A percentile compares a stretch with the other conserved stretches of the same genome.
Conservation (phyloP, 2,797 vertebrate genomes). For the Crocidura indochinensis region DNA sequence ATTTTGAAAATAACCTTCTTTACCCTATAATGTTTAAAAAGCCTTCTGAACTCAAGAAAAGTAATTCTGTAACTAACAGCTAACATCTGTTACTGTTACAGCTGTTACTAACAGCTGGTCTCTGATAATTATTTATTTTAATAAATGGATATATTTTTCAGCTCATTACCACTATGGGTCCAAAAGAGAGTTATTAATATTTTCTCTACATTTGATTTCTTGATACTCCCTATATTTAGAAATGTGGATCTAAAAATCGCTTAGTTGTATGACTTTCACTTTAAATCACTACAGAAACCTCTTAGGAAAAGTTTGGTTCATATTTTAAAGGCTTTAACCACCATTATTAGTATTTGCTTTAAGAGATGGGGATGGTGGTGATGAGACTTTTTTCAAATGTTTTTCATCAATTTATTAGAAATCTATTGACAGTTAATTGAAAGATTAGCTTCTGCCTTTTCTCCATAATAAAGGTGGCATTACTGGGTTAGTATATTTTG, state of each 20-base stretch:
- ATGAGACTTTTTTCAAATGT: background rate
- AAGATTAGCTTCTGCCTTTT: conserved; percentile 9
- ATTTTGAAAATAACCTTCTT: conserved; percentile 50
- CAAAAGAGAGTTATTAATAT: background rate
- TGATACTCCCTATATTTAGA: conserved; percentile 8
- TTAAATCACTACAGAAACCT: conserved; percentile 58
- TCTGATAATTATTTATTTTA: background rate
- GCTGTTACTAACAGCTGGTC: background rate
- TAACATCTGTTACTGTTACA: no score
- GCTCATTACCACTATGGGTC: background rate
- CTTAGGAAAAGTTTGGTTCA: conserved; percentile 11
- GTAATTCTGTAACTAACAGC: background rate
- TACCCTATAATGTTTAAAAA: conserved; percentile 22
- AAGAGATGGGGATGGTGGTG: background rate
- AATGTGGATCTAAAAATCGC: conserved; percentile 13
- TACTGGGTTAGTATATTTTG: background rate
- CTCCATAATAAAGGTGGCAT: background rate
- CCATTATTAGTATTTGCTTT: conserved; percentile 34
- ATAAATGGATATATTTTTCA: background rate
- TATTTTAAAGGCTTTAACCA: background rate
- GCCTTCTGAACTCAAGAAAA: conserved; percentile 31
- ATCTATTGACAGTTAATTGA: background rate
- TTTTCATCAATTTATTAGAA: conserved; percentile 17
- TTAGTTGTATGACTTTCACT: background rate
- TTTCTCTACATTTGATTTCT: background rate